Conservation (phyloP, 2,113 vertebrate species). For the Trematomus loennbergii region DNA sequence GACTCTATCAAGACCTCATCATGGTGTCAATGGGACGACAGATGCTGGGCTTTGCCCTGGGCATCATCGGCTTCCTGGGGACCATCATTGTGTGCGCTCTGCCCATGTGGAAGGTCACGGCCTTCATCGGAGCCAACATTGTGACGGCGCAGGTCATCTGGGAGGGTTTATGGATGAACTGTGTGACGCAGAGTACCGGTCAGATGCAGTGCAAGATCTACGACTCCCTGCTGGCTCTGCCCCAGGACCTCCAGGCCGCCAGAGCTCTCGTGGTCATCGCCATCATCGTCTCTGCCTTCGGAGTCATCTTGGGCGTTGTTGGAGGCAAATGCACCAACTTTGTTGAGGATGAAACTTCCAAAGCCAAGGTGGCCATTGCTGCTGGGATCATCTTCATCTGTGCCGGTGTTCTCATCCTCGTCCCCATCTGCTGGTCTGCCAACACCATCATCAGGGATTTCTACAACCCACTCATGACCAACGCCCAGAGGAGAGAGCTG, state of each 20-base stretch:
- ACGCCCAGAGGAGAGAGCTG: constrained; percentile 82
- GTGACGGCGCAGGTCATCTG: constrained; percentile 83
- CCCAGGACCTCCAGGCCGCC: constrained; percentile 83
- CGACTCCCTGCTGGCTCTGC: constrained; percentile 80
- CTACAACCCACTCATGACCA: constrained; percentile 84
- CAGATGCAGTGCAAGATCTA: constrained; percentile 88
- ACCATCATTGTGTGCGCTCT: constrained; percentile 76
- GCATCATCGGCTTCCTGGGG: constrained; percentile 76
- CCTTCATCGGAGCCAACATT: constrained; percentile 85
- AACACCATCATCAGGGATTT: constrained; percentile 91
- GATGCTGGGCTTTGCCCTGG: constrained; percentile 80
- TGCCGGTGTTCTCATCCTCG: constrained; percentile 85
- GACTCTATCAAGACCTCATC: constrained; percentile 34
- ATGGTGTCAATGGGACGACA: constrained; percentile 84
- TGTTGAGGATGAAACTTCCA: constrained; percentile 82
- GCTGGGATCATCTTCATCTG: constrained; percentile 87
- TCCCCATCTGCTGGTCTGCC: constrained; percentile 92
- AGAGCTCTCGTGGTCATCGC: constrained; percentile 85
- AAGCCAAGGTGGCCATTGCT: constrained; percentile 88
- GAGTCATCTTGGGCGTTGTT: constrained; percentile 82
- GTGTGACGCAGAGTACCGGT: constrained; percentile 84
- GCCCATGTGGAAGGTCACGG: constrained; percentile 84
- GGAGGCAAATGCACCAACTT: constrained; percentile 96
- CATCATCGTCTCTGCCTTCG: constrained; percentile 84
- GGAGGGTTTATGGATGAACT: constrained; percentile 86